Evolutionary conservation across 2,113 vertebrate genomes (phyloP), one percentile per base, ranked within the genome.

Genomic region (Osmerus eperlanus): DNA sequence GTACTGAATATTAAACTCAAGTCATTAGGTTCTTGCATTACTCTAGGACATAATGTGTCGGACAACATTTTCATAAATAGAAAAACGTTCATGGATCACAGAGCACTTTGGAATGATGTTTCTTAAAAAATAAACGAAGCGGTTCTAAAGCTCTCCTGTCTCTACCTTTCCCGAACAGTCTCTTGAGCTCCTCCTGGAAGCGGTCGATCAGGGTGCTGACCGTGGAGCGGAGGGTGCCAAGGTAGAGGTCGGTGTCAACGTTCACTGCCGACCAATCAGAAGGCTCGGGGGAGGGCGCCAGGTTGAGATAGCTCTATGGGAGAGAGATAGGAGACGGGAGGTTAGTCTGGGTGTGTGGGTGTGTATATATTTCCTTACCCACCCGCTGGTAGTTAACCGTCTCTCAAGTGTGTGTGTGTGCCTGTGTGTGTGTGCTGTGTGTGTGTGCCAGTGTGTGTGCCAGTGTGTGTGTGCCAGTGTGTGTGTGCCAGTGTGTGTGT

Each of bases 231-330:
- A 92, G 83, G 65, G 88, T 89, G 9, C 86, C 88, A 61, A 92
- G 77, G 68, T 90, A 89, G 15, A 92, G 83, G 67, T 93, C 92
- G 0, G 91, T 92, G 85, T 89, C 91, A 29, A 93, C 71, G 16
- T 77, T 89, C 55, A 92, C 88, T 0, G 32, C 55, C 0, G 91
- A 90, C 92, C 91, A 93, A 65, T 93, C 92, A 3, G 70, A 71
- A 13, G 80, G 78, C 81, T 93, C 91, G 0, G 82, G 89, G 0
- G 78, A 32, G 1, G 85, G 80, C 0, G 86, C 53, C 51, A 93
- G 63, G 3, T 75, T 63, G 0, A 72, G 3, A 15, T 90, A 23
- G 6, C 80, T 82, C 92, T 93, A n/a, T 15, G 21, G 32, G 13
- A 18, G 12, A 18, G 18, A 66, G 14, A 52, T 78, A 3, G n/a